Conservation (phyloP, 2,888 invertebrate genomes). For the Hypena proboscidalis region DNA sequence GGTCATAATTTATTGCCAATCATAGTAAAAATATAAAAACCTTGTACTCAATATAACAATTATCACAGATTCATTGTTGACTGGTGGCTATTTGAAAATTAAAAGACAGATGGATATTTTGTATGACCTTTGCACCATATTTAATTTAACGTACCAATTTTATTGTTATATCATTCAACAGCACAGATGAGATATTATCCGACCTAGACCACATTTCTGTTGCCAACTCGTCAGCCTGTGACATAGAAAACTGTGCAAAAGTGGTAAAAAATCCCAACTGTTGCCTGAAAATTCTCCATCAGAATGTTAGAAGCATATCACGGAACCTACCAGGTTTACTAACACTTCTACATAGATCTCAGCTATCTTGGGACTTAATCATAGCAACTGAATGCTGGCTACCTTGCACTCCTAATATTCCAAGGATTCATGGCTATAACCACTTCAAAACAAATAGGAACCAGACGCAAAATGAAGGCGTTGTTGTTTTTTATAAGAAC, state of each 20-base stretch:
- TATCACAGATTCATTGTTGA: no score
- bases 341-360: background rate
- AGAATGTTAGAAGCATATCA: constrained; percentile 11
- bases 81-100: no score
- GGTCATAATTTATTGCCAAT: no score
- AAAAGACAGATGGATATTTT: no score
- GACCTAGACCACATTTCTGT: no score
- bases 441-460: constrained; percentile 1
- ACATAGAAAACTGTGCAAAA: constrained; percentile 1
- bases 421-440: constrained; percentile 6
- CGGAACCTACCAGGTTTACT: background rate
- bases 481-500: background rate
- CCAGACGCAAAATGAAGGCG: constrained; percentile 9
- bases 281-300: constrained; percentile 7
- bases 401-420: constrained; percentile 1
- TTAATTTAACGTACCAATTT: no score
- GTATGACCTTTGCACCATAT: no score
- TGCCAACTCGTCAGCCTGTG: constrained; percentile 1
- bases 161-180: no score
- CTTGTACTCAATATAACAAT: no score
- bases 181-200: no score
- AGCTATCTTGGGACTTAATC: constrained; percentile 6
- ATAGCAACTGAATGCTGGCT: constrained; percentile 10
- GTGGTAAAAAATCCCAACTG: background rate
- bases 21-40: no score